These are phyloP conservation scores for Pleuronectes platessa DNA, from an alignment of 2,113 vertebrate species.

Conservation along the genomic window DNA sequence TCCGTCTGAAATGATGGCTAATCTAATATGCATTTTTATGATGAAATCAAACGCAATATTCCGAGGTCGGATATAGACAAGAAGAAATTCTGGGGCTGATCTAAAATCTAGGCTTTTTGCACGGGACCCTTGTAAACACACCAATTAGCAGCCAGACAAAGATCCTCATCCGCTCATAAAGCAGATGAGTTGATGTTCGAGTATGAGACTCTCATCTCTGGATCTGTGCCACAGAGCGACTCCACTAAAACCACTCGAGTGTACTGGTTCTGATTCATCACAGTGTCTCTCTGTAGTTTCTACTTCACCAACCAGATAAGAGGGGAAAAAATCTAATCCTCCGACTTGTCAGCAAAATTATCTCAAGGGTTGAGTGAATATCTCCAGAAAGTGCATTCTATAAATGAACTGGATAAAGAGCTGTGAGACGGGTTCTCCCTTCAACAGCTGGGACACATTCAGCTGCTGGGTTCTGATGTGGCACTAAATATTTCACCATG, in stretches of 20 bases:
- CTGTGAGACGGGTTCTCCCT: constrained; percentile 2
- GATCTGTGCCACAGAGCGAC: constrained; percentile 6
- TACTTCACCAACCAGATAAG: constrained; percentile 2
- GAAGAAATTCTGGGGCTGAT: not conserved
- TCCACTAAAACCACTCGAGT: not conserved
- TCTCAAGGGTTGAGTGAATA: constrained; percentile 28
- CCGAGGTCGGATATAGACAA: not conserved
- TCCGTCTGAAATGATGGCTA: not conserved
- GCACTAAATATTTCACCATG: constrained; percentile 29
- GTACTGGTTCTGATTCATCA: constrained; percentile 13
- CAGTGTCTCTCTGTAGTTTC: not conserved
- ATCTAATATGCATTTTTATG: constrained; percentile 20
- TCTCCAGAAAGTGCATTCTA: constrained; percentile 11
- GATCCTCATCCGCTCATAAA: not conserved
- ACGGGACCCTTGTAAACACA: not conserved
- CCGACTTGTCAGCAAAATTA: constrained; percentile 19
- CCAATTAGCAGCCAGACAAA: too few species aligned
- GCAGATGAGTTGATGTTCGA: not conserved
- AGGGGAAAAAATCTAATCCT: constrained; percentile 9
- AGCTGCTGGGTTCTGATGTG: too few species aligned
- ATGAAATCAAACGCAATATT: constrained; percentile 34
- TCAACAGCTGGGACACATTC: too few species aligned
- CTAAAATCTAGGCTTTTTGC: constrained; percentile 3
- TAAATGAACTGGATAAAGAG: constrained; percentile 20
- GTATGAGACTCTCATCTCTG: constrained; percentile 1